Conservation (phyloP, 2,113 vertebrate species). For the Tachuris rubrigastra region DNA sequence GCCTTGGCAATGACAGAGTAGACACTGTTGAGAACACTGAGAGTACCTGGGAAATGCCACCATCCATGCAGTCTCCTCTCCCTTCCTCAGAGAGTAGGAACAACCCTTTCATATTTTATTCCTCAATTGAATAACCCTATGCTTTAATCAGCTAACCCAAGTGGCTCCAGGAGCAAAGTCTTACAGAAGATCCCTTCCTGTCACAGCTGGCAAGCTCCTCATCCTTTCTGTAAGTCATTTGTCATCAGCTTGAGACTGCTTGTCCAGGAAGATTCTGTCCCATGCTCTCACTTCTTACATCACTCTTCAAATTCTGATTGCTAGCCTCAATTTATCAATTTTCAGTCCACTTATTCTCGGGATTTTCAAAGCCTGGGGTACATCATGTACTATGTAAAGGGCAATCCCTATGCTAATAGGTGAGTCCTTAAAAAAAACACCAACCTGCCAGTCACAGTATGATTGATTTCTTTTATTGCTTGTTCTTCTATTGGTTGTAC, state of each 20-base stretch:
- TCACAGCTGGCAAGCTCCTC: neutral
- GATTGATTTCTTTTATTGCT: neutral
- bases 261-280: neutral
- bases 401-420: neutral
- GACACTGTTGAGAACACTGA: neutral
- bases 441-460: neutral
- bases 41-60: neutral
- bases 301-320: neutral
- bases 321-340: neutral
- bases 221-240: neutral
- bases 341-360: neutral
- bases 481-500: neutral
- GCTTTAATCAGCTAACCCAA: neutral
- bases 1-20: neutral
- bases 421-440: neutral
- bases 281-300: neutral
- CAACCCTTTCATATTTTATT: neutral
- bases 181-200: neutral
- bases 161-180: neutral
- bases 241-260: neutral
- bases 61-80: neutral
- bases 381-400: neutral
- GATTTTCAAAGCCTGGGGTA: neutral
- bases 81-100: neutral
- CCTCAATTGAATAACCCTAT: neutral